These are phyloP conservation scores for Digitonthophagus gazella DNA, from an alignment of 2,888 invertebrate genomes.

Conservation along the genomic window DNA sequence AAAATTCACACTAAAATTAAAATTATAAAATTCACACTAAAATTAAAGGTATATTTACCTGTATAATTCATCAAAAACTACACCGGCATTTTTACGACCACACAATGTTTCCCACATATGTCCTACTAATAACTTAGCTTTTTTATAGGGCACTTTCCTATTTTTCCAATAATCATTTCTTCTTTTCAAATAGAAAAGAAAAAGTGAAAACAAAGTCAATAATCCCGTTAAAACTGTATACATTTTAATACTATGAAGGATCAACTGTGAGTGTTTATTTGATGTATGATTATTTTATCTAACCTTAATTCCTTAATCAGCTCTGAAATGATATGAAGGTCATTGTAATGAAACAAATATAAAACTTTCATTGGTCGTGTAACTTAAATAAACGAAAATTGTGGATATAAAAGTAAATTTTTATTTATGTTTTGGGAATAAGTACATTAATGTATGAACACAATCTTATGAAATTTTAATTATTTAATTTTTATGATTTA, in stretches of 20 bases:
- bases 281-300: too few species aligned
- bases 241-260: too few species aligned
- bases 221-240: neutral
- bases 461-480: too few species aligned
- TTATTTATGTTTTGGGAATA: too few species aligned
- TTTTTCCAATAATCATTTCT: constrained; percentile 27
- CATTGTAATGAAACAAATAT: too few species aligned
- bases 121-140: constrained; percentile 28
- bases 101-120: constrained; percentile 25
- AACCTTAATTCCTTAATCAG: too few species aligned
- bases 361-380: too few species aligned
- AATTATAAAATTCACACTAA: neutral
- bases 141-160: constrained; percentile 20
- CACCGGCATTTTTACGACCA: constrained; percentile 10
- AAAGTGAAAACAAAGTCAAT: neutral
- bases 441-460: too few species aligned
- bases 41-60: constrained; percentile 29
- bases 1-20: neutral
- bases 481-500: constrained; percentile 21
- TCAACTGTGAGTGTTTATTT: too few species aligned
- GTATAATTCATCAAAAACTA: constrained; percentile 21
- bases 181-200: neutral
- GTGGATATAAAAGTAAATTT: too few species aligned
- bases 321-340: too few species aligned
- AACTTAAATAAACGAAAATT: too few species aligned